These are phyloP conservation scores for Adrianichthys oophorus DNA, from an alignment of 2,797 vertebrate species.

Conservation along the genomic window DNA sequence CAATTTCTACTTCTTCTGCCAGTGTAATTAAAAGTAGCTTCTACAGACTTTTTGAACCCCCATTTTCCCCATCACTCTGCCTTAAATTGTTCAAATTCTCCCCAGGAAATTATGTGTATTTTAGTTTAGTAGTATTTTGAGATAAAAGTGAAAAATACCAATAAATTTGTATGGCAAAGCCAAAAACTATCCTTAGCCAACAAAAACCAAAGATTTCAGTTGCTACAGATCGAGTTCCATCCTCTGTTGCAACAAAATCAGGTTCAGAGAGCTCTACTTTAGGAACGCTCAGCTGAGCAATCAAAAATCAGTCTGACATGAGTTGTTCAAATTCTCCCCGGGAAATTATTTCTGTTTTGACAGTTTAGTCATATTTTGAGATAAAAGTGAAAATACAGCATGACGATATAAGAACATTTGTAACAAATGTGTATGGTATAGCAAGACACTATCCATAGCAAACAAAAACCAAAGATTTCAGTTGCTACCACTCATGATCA, in stretches of 20 bases:
- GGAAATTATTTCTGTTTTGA: slow-evolving; percentile 14
- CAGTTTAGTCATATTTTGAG: neutral
- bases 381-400: slow-evolving; percentile 43
- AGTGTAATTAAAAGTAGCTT: slow-evolving; percentile 75
- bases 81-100: slow-evolving; percentile 47
- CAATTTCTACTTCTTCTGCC: slow-evolving; percentile 70
- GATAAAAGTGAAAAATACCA: slow-evolving; percentile 45
- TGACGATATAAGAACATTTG: slow-evolving; percentile 11
- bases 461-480: slow-evolving; percentile 1
- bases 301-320: slow-evolving; percentile 28
- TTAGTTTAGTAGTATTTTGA: neutral
- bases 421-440: slow-evolving; percentile 8
- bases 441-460: neutral
- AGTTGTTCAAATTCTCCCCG: slow-evolving; percentile 46
- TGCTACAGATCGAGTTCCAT: neutral
- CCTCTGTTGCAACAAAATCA: too few relatives aligned
- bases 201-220: neutral
- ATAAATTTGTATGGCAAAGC: slow-evolving; percentile 7
- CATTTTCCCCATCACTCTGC: slow-evolving; percentile 43
- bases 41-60: slow-evolving; percentile 45
- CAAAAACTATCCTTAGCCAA: neutral
- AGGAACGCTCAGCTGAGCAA: too few relatives aligned
- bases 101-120: slow-evolving; percentile 19
- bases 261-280: too few relatives aligned
- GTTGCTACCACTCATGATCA: neutral